These are phyloP conservation scores for Tenualosa ilisha DNA, from an alignment of 2,797 vertebrate genomes.

Conservation along the genomic window DNA sequence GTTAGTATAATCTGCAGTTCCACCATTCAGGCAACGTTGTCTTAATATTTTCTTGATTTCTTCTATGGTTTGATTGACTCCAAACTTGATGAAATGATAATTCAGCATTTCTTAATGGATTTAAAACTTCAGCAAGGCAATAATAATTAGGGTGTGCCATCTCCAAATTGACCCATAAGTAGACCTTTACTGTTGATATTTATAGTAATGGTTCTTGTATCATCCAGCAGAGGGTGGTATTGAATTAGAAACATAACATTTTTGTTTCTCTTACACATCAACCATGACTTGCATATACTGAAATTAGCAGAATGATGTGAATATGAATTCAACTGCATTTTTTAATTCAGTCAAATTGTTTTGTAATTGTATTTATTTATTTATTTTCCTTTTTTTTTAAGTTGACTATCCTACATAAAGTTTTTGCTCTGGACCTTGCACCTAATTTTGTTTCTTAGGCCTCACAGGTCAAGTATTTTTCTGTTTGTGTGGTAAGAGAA, in stretches of 20 bases:
- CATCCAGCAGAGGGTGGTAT: constrained; percentile 47
- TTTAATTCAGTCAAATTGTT: neutral
- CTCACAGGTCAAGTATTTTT: neutral
- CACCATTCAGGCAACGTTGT: too few species aligned
- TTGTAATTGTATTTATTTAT: neutral
- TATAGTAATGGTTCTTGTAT: neutral
- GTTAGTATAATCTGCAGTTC: too few species aligned
- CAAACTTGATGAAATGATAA: neutral
- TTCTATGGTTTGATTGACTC: too few species aligned
- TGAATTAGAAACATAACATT: constrained; percentile 32
- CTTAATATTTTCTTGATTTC: neutral
- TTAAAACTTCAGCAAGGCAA: neutral
- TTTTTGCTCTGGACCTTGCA: neutral
- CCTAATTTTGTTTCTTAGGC: neutral
- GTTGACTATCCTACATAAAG: neutral
- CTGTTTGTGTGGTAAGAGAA: neutral
- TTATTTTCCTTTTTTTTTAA: neutral
- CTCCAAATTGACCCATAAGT: neutral
- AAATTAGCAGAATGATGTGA: neutral
- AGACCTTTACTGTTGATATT: neutral
- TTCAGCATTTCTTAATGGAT: neutral
- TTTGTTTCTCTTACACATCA: neutral
- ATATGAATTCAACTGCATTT: neutral
- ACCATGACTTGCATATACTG: too few species aligned
- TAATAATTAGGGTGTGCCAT: neutral